Conservation (phyloP, 2,113 vertebrate genomes). For the Campylorhamphus procurvoides region DNA sequence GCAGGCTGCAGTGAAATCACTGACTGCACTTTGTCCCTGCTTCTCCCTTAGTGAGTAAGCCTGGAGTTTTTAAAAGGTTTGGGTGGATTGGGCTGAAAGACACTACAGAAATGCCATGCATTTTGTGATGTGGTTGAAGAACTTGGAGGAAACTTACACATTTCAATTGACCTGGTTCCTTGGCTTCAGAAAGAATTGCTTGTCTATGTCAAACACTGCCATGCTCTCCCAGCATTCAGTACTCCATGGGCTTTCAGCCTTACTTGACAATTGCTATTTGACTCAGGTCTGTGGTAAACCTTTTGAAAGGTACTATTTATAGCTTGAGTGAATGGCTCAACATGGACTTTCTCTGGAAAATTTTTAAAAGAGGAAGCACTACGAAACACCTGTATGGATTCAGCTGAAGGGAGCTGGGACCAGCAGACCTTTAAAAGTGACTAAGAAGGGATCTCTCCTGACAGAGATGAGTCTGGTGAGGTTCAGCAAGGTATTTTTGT, state of each 20-base stretch:
- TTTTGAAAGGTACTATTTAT: not conserved
- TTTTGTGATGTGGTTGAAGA: not conserved
- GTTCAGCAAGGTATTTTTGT: not conserved
- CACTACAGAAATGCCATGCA: not conserved
- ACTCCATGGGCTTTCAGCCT: not conserved
- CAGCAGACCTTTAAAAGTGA: not conserved
- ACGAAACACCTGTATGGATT: not conserved
- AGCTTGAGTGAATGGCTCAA: not conserved
- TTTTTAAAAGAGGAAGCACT: not conserved
- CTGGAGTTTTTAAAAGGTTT: not conserved
- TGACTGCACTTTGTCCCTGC: not conserved
- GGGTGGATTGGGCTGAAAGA: not conserved
- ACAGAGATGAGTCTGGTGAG: not conserved
- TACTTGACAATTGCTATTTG: not conserved
- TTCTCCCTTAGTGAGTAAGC: not conserved
- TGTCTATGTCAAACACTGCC: not conserved
- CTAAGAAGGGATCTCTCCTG: not conserved
- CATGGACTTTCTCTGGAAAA: not conserved
- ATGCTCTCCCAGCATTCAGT: accelerated
- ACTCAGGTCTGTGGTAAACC: not conserved
- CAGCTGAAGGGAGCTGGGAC: not conserved
- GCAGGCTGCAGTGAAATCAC: not conserved
- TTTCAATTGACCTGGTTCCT: not conserved
- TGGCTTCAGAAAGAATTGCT: not conserved
- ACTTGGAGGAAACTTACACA: not conserved